Evolutionary conservation across 2,888 invertebrate species (phyloP), one percentile per base, ranked within the genome.

Genomic region (Lapara coniferarum): DNA sequence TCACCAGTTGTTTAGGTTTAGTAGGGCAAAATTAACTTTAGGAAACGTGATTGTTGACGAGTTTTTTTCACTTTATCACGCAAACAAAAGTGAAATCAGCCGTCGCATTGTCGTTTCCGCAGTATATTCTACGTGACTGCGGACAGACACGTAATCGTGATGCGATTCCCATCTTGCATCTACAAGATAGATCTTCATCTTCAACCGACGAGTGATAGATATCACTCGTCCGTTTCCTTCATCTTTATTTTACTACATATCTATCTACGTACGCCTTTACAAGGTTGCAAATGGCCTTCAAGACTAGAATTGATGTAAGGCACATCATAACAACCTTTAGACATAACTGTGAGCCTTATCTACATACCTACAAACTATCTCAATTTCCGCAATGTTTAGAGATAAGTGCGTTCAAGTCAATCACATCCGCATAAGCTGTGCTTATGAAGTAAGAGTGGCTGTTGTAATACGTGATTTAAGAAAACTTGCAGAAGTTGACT

Each of bases 21-120:
- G 37, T 37, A 37, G 37, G 10, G 49, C 44, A 46, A 5, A 30
- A 25, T 44, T 10, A 25, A 16, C n/a, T 16, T 44, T 25, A 25
- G 56, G 19, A 56, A 67, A 46, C 46, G 52, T 66, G 44, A 19
- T 46, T 46, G 46, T 25, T 63, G 19, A 49, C 49, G 19, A 63
- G 12, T 8, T 59, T 63, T 59, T 57, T 57, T 30, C 13, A 46
- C 16, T 46, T 44, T 44, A 63, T 46, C 46, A 66, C 57, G 67
- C 56, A 78, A 88, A 89, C 81, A 90, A 91, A 91, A 91, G 91
- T 90, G 90, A 91, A 91, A 90, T 85, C 82, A 49, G 49, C 63
- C 63, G 63, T 49, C 63, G 44, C 10, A 59, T 63, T 19, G 63
- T 63, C 49, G 63, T 63, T 63, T 74, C 72, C 25, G 67, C 70